These are phyloP conservation scores for Dromiciops gliroides DNA, from an alignment of 2,113 vertebrate genomes.

Conservation along the genomic window DNA sequence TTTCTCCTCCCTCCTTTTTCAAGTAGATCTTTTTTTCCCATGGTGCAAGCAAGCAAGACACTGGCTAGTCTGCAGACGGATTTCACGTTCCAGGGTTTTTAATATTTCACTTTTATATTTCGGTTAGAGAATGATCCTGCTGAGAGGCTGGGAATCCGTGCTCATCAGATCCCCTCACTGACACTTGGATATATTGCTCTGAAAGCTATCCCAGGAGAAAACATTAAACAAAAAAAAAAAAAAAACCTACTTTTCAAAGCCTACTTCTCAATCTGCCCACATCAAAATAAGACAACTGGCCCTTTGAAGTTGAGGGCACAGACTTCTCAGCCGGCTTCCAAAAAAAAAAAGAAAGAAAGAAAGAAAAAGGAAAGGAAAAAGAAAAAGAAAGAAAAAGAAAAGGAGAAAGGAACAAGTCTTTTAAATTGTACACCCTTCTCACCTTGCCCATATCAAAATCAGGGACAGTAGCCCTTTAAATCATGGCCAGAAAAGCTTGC, in stretches of 20 bases:
- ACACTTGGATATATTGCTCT: conserved; percentile 85
- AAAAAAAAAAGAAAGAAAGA: accelerated
- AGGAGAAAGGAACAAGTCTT: background rate
- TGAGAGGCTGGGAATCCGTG: conserved; percentile 85
- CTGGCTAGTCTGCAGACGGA: conserved; percentile 79
- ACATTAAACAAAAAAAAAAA: conserved; percentile 84
- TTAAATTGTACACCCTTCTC: conserved; percentile 74
- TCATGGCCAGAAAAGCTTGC: conserved; percentile 61
- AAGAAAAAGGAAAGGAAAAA: conserved; percentile 42
- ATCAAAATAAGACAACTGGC: conserved; percentile 88
- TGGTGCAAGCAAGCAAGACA: conserved; percentile 74
- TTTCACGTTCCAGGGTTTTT: conserved; percentile 85
- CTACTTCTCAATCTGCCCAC: conserved; percentile 87
- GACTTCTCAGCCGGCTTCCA: conserved; percentile 81
- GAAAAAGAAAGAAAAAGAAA: conserved; percentile 29
- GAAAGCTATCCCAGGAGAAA: conserved; percentile 86
- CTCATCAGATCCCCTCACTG: conserved; percentile 83
- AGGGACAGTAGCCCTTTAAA: conserved; percentile 63
- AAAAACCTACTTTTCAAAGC: conserved; percentile 85
- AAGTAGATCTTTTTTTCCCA: conserved; percentile 66
- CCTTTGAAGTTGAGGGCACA: conserved; percentile 87
- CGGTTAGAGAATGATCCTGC: conserved; percentile 85
- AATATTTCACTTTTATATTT: conserved; percentile 91
- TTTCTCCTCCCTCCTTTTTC: conserved; percentile 75
- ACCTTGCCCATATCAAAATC: conserved; percentile 75